Evolutionary conservation across 2,888 invertebrate genomes (phyloP), one percentile per base, ranked within the genome.

Genomic region (Ceratothoa steindachneri): DNA sequence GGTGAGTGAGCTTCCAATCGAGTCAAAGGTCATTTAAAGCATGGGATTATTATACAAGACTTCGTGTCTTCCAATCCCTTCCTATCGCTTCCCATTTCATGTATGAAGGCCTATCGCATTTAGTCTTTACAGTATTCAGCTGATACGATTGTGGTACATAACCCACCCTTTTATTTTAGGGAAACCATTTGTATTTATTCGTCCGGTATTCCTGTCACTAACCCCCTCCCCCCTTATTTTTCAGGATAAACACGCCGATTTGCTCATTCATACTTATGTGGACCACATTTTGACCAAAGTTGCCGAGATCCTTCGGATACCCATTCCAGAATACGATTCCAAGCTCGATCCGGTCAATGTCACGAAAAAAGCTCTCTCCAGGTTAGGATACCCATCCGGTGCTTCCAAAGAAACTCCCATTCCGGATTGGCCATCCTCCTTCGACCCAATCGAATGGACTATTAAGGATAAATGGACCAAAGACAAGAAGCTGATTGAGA

Each of bases 231-330:
- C n/a, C n/a, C 15, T 81, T 87, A 87, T 60, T 83, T 93, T 68
- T 1, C 55, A 79, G 93, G 95, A 97, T 83, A 92, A 92, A 83
- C 93, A 94, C 85, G 93, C 95, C 28, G 92, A 95, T 84, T 85
- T 97, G 74, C 87, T 92, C 67, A 94, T 97, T 80, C 91, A 94
- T 82, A 89, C 91, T 19, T 96, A 93, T 85, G 93, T 96, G 0
- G 97, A 97, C 84, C 89, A 90, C 72, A 89, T 97, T 67, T 86
- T 95, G 82, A 86, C 87, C 74, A 89, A 88, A 82, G 87, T 95
- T 0, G 90, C 92, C 87, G 88, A 90, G 82, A 87, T 89, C 74
- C 85, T 97, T 51, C 88, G 88, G 12, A 82, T 95, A 27, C 89
- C 90, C 81, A 89, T 94, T 82, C 90, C 92, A 1, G 87, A 88